Evolutionary conservation across 2,888 invertebrate genomes (phyloP).

Genomic region (Galeruca laticollis): DNA sequence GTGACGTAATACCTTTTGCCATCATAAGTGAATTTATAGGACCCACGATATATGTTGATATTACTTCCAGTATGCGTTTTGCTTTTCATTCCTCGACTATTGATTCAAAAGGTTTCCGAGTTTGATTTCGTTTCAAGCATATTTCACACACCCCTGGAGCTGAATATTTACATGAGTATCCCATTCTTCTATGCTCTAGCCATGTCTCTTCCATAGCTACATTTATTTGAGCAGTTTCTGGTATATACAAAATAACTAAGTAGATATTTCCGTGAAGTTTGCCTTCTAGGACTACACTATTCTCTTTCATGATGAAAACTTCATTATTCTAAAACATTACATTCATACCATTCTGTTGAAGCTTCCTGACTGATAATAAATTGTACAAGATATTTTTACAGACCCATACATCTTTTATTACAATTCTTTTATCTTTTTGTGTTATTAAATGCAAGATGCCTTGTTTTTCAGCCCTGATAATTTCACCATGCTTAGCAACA

Average conservation of each 20-base stretch:
- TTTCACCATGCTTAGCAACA: neutral
- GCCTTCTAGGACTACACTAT: neutral
- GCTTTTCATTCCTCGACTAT: neutral
- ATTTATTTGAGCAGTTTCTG: neutral
- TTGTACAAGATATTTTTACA: too few relatives aligned
- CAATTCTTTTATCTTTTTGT: neutral
- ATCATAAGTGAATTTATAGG: too few relatives aligned
- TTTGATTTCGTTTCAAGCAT: constrained; percentile 35
- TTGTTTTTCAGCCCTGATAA: neutral
- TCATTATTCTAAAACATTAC: too few relatives aligned
- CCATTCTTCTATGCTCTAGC: constrained; percentile 32
- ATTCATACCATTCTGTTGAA: too few relatives aligned
- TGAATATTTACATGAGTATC: constrained; percentile 30
- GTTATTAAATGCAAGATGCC: neutral
- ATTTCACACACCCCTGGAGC: constrained; percentile 22
- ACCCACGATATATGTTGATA: neutral
- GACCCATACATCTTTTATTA: too few relatives aligned
- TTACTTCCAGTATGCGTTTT: neutral
- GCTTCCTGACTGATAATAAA: too few relatives aligned
- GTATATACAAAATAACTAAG: too few relatives aligned
- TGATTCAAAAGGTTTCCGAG: too few relatives aligned
- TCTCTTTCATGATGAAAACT: constrained; percentile 17
- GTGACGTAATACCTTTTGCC: too few relatives aligned
- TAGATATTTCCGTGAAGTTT: neutral
- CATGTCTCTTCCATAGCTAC: neutral